Conservation (phyloP, 2,113 vertebrate species). For the Colossoma macropomum region DNA sequence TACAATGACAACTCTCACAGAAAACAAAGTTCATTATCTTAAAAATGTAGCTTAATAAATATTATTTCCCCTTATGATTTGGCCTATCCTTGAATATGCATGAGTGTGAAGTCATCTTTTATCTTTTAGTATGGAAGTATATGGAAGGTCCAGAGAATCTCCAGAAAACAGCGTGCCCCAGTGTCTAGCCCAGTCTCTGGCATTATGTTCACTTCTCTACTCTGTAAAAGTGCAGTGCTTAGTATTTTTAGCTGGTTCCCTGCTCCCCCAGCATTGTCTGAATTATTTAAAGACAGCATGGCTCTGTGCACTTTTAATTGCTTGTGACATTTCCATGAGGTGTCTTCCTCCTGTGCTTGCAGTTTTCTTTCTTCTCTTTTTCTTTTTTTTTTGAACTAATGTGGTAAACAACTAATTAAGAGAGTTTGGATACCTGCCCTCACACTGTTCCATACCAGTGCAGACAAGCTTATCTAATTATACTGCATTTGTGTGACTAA, state of each 20-base stretch:
- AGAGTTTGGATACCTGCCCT: conserved; percentile 54
- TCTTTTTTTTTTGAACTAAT: conserved; percentile 20
- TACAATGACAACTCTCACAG: no score
- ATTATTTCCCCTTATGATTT: no score
- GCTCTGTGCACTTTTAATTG: conserved; percentile 72
- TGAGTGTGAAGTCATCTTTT: no score
- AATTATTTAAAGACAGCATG: conserved; percentile 73
- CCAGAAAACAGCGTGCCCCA: neutral
- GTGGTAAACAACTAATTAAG: conserved; percentile 68
- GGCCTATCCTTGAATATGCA: no score
- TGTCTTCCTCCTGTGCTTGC: conserved; percentile 63
- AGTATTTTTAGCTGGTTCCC: conserved; percentile 60
- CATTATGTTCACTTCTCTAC: neutral
- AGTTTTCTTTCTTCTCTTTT: conserved; percentile 29
- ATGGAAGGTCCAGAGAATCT: neutral
- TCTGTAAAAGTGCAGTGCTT: conserved; percentile 55
- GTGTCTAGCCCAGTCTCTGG: neutral
- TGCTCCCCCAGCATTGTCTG: conserved; percentile 67
- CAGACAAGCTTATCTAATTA: conserved; percentile 49
- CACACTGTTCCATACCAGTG: conserved; percentile 13
- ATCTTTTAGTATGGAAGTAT: no score
- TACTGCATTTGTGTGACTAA: conserved; percentile 25
- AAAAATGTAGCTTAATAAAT: no score
- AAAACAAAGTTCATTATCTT: no score
- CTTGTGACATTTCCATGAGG: conserved; percentile 73